Conservation (phyloP, 2,113 vertebrate genomes). For the Nothobranchius furzeri region DNA sequence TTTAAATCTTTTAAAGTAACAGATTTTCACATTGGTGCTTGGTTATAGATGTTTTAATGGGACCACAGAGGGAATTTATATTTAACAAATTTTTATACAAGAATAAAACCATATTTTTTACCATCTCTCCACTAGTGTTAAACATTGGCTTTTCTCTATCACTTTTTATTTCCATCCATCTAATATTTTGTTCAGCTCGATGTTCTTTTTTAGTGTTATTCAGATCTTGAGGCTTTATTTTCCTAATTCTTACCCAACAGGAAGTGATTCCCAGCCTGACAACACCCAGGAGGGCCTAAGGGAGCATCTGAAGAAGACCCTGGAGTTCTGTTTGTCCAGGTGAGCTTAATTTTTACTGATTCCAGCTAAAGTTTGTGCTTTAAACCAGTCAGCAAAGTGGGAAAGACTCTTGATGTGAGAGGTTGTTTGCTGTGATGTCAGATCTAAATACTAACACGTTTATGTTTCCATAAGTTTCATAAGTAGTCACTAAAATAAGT, state of each 20-base stretch:
- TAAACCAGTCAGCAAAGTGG: not conserved
- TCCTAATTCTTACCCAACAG: slow-evolving; percentile 9
- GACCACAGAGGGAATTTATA: too few relatives aligned
- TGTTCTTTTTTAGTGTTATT: not conserved
- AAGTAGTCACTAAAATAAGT: too few relatives aligned
- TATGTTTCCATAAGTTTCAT: too few relatives aligned
- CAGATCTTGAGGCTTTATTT: not conserved
- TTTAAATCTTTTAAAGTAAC: too few relatives aligned
- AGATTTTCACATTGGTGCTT: too few relatives aligned
- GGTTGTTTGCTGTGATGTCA: not conserved
- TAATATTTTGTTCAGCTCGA: not conserved
- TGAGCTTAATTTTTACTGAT: slow-evolving; percentile 58
- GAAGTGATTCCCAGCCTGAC: slow-evolving; percentile 62
- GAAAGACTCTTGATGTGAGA: slow-evolving; percentile 1
- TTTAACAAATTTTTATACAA: too few relatives aligned
- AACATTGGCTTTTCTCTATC: not conserved
- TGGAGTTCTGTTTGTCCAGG: slow-evolving; percentile 98
- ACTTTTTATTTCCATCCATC: not conserved
- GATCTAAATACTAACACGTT: not conserved
- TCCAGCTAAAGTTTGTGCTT: too few relatives aligned
- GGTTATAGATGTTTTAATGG: too few relatives aligned
- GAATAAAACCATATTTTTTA: too few relatives aligned
- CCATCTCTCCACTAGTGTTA: not conserved
- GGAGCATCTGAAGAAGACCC: slow-evolving; percentile 94
- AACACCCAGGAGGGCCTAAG: slow-evolving; percentile 84